A percentile compares a stretch with the other conserved stretches of the same genome.
phyloP scores from a whole-genome alignment of 2,113 vertebrate genomes.

The Rhadina sibilatrix region DNA sequence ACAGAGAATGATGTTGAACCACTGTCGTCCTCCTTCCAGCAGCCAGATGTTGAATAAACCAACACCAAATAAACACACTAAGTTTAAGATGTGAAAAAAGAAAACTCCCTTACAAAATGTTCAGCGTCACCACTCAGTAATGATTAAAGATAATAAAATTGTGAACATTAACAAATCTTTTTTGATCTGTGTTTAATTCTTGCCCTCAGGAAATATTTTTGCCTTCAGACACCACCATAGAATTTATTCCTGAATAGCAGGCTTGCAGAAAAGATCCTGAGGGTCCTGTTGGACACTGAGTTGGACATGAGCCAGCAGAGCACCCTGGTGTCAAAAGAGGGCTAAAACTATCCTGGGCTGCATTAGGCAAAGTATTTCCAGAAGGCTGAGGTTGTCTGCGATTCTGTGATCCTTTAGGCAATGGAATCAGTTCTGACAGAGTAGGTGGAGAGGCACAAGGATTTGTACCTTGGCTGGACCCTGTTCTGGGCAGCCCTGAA shows the following conservation, averaged over 20 bases:
- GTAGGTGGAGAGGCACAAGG: background rate
- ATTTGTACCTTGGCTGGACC: background rate
- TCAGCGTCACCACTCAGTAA: background rate
- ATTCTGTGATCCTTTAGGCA: accelerated
- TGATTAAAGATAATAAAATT: background rate
- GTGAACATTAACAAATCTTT: background rate
- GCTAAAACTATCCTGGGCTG: background rate
- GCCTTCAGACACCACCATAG: background rate
- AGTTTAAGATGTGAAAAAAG: background rate
- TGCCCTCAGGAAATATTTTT: background rate
- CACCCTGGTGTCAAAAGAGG: background rate
- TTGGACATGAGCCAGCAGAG: background rate
- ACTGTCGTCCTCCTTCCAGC: background rate
- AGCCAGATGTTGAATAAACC: background rate
- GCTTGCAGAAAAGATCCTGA: background rate
- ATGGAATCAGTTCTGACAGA: background rate
- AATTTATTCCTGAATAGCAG: background rate
- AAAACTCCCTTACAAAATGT: background rate
- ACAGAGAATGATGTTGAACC: background rate
- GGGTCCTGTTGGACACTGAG: background rate
- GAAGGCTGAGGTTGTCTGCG: background rate
- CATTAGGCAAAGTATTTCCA: background rate
- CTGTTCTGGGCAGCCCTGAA: background rate
- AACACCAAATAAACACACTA: background rate
- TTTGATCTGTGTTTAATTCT: background rate